Base-by-base conservation (phyloP, 2,888 invertebrate genomes). In the Cerastis rubricosa region DNA sequence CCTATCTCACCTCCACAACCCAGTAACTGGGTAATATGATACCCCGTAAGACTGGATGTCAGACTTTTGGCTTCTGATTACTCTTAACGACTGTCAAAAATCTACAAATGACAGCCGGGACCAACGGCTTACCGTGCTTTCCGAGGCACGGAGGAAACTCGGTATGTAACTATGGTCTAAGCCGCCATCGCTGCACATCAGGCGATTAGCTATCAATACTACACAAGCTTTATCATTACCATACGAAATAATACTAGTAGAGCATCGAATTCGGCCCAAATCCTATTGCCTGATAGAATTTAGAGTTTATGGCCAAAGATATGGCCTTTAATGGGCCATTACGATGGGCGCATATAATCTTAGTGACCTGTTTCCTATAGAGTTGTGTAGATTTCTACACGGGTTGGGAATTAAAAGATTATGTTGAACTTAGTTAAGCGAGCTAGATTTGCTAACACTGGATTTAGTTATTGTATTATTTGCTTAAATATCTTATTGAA, bases 211-310 rank as follows among this genome's bases (percentile, higher is more conserved):
- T 77, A 67, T 2, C 14, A 1, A 7, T 74, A 68, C 14, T 0
- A n/a, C 12, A 64, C 11, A 0, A 14, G 3, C 77, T 19, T 69
- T 19, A 65, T 17, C 51, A 70, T 77, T 63, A 78, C 49, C 63
- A 73, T 71, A 43, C n/a, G 57, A 25, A 71, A 66, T 66, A 57
- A 40, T 67, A 65, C 63, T 71, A 40, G 45, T 49, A 47, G 68
- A 76, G 69, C 76, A n/a, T 74, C 35, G 81, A 61, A 87, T 88
- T 87, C 88, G 87, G 85, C 87, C 81, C 61, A 81, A 88, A 88
- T 89, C 87, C 89, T 89, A 89, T 87, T 88, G 86, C 84, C 88
- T 86, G 86, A 86, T 89, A 87, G 89, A 91, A 89, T 89, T 90
- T 89, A 88, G 86, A 90, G 85, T 88, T 90, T 89, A 91, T 88